Evolutionary conservation across 2,797 vertebrate genomes (phyloP), one percentile per base, ranked within the genome.

Genomic region (Ctenosaura bakeri): DNA sequence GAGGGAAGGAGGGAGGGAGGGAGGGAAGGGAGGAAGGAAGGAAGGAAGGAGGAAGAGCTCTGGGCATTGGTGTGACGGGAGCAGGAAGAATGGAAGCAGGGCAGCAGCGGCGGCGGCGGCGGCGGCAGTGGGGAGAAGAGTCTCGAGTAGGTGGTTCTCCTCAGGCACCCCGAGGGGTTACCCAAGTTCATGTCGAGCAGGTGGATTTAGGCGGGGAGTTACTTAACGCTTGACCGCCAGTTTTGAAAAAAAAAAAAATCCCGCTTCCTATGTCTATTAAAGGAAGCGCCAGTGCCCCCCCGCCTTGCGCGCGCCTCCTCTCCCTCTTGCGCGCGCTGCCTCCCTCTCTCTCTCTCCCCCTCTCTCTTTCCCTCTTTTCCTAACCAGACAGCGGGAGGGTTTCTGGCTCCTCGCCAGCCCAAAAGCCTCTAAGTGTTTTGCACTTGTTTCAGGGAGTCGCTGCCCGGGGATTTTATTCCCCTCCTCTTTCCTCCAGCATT

Each of bases 401-500:
- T 97, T 94, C 96, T 97, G 97, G 97, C 97, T 97, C 92, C 88
- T 95, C 95, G 96, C 97, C 97, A 97, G 97, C 97, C 97, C 97
- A 96, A 97, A 97, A 98, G 97, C 97, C 97, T 97, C 97, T 97
- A 97, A 97, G 97, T 97, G 97, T 97, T 98, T 97, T 97, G 97
- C 97, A 97, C 97, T 97, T 97, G 97, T 97, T 97, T 97, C 97
- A 97, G 97, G 97, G 97, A 97, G 97, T 95, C 95, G 95, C 96
- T 95, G 96, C 97, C 97, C 96, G 95, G 97, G 97, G 97, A 97
- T 97, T 98, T 97, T 94, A 96, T 97, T 7, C 0, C 35, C 66
- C 14, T 6, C 42, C 26, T 71, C 56, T 26, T 52, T 73, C 71
- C 86, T 69, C 80, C 97, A 97, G 97, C 97, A 97, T 97, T 98